Base-by-base conservation (phyloP, 2,797 vertebrate species). In the Muscicapa striata region DNA sequence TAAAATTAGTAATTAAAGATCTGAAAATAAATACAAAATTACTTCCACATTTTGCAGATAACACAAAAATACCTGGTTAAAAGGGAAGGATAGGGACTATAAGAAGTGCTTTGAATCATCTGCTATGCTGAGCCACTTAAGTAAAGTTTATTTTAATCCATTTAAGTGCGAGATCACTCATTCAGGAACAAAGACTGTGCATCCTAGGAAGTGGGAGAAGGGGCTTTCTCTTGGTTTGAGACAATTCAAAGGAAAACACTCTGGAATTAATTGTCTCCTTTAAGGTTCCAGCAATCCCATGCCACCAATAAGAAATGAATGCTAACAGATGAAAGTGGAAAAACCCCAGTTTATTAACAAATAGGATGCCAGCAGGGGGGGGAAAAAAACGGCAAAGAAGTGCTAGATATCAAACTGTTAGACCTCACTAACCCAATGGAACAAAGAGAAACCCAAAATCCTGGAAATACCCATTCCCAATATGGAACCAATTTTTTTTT, bases 381-480 rank as follows among this genome's bases (percentile, higher is more conserved):
- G 0, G 36, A 9, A 36, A 6, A 29, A 57, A 75, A 32, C 43
- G 9, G 22, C 59, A 23, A 61, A 16, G 29, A 54, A 34, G 23
- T 29, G 20, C 63, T 68, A 24, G n/a, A n/a, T 68, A 68, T 29
- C 13, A 54, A 52, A 46, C 24, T 15, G 9, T 59, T 68, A 61
- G 40, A 38, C 27, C 18, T 52, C 40, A 24, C 54, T 46, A 61
- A 29, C 13, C 46, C 23, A 52, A 16, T 76, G 63, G 29, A 68
- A 24, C 29, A 40, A 67, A 52, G 13, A 45, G 20, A n/a, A 52
- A 29, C 19, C 13, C 40, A 27, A 32, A 52, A 16, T 76, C 29
- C 40, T 38, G n/a, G 46, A 45, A 75, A n/a, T 52, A n/a, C 15
- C 8, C 1, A 0, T 59, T 75, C n/a, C 23, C 0, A 0, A 1